Evolutionary conservation across 2,113 vertebrate species (phyloP).

Genomic region (Ardeotis arabs): DNA sequence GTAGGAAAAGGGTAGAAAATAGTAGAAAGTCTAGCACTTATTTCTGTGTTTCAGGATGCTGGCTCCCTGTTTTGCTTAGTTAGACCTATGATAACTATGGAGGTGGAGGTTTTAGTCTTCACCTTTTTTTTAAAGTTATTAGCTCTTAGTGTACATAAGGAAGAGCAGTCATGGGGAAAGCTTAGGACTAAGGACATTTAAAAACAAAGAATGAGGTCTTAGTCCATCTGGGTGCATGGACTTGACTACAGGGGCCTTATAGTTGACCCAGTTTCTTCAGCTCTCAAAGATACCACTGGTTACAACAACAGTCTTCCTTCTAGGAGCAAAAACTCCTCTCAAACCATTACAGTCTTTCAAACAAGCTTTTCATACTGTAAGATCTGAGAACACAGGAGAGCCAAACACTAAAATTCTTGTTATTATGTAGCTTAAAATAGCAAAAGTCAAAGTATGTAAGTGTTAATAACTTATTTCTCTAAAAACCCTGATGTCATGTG

Average conservation of each 20-base stretch:
- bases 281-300: not conserved
- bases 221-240: not conserved
- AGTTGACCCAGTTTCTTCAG: not conserved
- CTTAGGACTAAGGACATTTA: not conserved
- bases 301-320: not conserved
- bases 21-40: not conserved
- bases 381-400: not conserved
- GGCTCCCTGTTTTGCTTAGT: not conserved
- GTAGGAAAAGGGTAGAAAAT: not conserved
- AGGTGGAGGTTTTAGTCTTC: not conserved
- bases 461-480: not conserved
- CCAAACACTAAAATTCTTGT: not conserved
- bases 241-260: rapidly evolving
- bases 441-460: not conserved
- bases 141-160: not conserved
- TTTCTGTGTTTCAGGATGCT: not conserved
- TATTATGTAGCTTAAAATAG: not conserved
- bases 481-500: not conserved
- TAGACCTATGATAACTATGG: not conserved
- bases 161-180: not conserved
- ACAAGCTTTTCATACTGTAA: not conserved
- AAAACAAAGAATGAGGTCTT: not conserved
- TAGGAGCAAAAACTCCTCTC: not conserved
- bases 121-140: not conserved
- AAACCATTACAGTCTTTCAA: not conserved